Conservation (phyloP, 2,888 invertebrate species). For the Metalampra italica region DNA sequence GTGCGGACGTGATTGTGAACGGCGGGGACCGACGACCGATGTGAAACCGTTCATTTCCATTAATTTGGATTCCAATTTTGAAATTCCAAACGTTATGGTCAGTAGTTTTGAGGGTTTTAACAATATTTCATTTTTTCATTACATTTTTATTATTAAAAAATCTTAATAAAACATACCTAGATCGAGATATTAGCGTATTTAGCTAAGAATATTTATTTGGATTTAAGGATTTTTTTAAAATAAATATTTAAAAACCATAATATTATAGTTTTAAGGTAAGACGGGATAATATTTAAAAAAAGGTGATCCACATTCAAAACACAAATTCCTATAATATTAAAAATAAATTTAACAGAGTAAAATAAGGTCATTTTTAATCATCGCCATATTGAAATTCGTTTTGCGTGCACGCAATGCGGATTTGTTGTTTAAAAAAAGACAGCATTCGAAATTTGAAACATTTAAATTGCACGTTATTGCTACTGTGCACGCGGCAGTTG, state of each 20-base stretch:
- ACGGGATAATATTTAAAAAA: too few relatives aligned
- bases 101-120: background rate
- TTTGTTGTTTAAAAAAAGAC: conserved; percentile 26
- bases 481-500: conserved; percentile 66
- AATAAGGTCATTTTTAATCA: conserved; percentile 7
- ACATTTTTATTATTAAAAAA: too few relatives aligned
- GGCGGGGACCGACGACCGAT: conserved; percentile 22
- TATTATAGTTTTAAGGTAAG: too few relatives aligned
- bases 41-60: background rate
- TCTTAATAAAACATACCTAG: too few relatives aligned
- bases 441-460: conserved; percentile 71
- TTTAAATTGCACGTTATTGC: conserved; percentile 77
- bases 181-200: too few relatives aligned
- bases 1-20: conserved; percentile 30
- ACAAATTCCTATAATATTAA: background rate
- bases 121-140: too few relatives aligned
- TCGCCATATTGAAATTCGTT: background rate
- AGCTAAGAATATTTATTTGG: too few relatives aligned
- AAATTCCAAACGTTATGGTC: background rate
- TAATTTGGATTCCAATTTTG: background rate
- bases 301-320: too few relatives aligned
- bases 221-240: too few relatives aligned
- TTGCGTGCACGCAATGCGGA: conserved; percentile 31
- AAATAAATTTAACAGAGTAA: background rate
- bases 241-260: too few relatives aligned